These are phyloP conservation scores for Pachypeltis micranthus DNA, from an alignment of 1,140 invertebrate genomes.

Conservation along the genomic window DNA sequence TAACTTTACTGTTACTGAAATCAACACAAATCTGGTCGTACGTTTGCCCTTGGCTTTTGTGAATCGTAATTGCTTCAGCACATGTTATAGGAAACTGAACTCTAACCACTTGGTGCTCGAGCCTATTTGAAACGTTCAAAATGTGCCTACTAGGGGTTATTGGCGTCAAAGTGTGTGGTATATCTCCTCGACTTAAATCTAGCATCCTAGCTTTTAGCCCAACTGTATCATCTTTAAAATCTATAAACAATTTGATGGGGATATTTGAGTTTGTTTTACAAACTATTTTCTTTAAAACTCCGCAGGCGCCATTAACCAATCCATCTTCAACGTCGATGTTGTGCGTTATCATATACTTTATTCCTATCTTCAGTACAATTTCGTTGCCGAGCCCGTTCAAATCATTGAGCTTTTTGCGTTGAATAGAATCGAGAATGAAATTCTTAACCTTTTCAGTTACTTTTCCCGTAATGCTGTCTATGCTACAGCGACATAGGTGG, in stretches of 20 bases:
- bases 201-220: slow-evolving; percentile 23
- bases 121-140: slow-evolving; percentile 21
- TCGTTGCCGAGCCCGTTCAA: slow-evolving; percentile 32
- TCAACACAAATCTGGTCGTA: slow-evolving; percentile 31
- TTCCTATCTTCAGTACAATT: slow-evolving; percentile 28
- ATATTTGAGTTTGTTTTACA: slow-evolving; percentile 21
- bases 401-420: slow-evolving; percentile 25
- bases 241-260: slow-evolving; percentile 22
- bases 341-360: slow-evolving; percentile 31
- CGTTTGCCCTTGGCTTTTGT: slow-evolving; percentile 32
- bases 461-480: no score
- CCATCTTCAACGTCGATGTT: slow-evolving; percentile 34
- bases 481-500: no score
- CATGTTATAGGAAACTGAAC: slow-evolving; percentile 27
- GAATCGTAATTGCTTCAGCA: slow-evolving; percentile 28
- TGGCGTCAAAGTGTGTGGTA: slow-evolving; percentile 19
- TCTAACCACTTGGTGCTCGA: no score
- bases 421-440: no score
- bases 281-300: slow-evolving; percentile 30
- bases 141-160: slow-evolving; percentile 20
- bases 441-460: no score
- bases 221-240: slow-evolving; percentile 22
- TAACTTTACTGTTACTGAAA: no score
- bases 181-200: slow-evolving; percentile 13
- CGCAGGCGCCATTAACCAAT: slow-evolving; percentile 33